Percentiles rank a stretch among this genome's conserved stretches.
Evolutionary conservation across 2,113 vertebrate genomes (phyloP).

Genomic region (Cebus imitator): DNA sequence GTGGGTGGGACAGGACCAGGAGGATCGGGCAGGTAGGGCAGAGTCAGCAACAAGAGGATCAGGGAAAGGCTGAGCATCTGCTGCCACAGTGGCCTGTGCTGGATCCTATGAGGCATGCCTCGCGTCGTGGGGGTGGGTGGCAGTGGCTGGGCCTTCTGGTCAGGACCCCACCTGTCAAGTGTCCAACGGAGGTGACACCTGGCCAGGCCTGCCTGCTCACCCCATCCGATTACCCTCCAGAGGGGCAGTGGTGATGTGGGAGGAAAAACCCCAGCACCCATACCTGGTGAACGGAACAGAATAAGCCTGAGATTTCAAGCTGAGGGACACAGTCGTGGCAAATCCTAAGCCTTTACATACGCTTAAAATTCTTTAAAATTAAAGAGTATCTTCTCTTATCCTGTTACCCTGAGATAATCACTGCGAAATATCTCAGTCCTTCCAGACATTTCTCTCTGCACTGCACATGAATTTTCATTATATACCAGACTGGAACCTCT

Average conservation of each 20-base stretch:
- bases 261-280: too few relatives aligned
- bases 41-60: not conserved
- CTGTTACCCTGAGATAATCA: not conserved
- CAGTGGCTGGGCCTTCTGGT: too few relatives aligned
- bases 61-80: not conserved
- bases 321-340: not conserved
- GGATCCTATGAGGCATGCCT: accelerated
- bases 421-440: not conserved
- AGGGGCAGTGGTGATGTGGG: not conserved
- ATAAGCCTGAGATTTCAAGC: not conserved
- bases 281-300: not conserved
- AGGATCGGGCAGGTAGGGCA: not conserved
- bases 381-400: not conserved
- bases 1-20: not conserved
- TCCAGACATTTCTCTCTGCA: not conserved
- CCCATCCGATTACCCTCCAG: not conserved
- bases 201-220: not conserved
- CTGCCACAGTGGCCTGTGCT: not conserved
- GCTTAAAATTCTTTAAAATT: not conserved
- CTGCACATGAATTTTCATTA: not conserved
- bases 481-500: not conserved
- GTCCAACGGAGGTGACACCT: not conserved
- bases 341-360: not conserved
- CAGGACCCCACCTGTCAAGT: not conserved
- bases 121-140: too few relatives aligned